These are phyloP conservation scores for Plotosus lineatus DNA, from an alignment of 2,113 vertebrate genomes.

Conservation along the genomic window DNA sequence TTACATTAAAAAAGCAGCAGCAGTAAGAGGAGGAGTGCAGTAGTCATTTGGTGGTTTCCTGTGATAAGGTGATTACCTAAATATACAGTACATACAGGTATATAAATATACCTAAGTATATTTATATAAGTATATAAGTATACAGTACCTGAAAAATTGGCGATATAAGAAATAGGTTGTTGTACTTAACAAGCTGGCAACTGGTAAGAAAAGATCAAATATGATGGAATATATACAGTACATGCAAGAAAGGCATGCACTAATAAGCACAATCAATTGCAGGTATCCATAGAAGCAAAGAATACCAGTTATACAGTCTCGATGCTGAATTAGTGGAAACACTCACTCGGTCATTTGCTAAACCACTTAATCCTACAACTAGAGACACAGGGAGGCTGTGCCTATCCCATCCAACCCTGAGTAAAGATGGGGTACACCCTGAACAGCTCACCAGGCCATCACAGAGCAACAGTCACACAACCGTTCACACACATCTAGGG, in stretches of 20 bases:
- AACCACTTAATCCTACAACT: no score
- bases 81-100: no score
- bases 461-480: no score
- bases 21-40: background rate
- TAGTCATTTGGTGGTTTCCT: background rate
- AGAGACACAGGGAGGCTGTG: no score
- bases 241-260: background rate
- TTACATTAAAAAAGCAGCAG: background rate
- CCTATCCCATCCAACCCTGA: no score
- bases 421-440: no score
- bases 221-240: background rate
- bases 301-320: background rate
- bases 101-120: background rate
- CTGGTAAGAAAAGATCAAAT: background rate
- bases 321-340: background rate
- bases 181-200: background rate
- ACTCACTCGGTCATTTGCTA: no score
- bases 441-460: no score
- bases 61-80: background rate
- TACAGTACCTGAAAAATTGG: background rate
- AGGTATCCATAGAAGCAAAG: background rate
- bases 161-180: background rate
- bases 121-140: background rate
- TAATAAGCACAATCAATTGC: background rate
- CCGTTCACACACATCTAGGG: no score